Percentiles rank a stretch among this genome's conserved stretches.
Evolutionary conservation across 2,888 invertebrate genomes (phyloP).

Genomic region (Drosophila algonquin): DNA sequence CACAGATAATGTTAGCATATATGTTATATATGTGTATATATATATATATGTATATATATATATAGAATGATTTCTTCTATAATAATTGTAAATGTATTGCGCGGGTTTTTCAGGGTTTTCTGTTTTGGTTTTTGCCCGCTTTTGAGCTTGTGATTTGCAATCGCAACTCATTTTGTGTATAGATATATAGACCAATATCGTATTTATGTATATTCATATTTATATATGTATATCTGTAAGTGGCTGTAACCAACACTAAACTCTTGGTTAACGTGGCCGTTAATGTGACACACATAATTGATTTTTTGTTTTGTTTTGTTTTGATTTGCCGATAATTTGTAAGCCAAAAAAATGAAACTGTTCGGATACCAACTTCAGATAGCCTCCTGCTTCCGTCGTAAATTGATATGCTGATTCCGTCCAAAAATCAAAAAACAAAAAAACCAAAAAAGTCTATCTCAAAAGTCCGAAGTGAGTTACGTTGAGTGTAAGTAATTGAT

Average conservation of each 20-base stretch:
- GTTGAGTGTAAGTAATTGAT: conserved; percentile 47
- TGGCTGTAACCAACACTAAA: conserved; percentile 78
- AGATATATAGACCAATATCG: conserved; percentile 62
- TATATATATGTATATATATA: conserved; percentile 37
- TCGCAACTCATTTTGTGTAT: conserved; percentile 66
- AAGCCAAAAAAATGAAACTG: conserved; percentile 39
- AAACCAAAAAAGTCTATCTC: not conserved
- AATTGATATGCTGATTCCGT: conserved; percentile 84
- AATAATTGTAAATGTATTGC: conserved; percentile 59
- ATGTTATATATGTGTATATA: conserved; percentile 36
- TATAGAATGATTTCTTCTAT: conserved; percentile 44
- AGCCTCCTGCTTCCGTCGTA: conserved; percentile 63
- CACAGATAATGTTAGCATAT: conserved; percentile 52
- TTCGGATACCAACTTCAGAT: conserved; percentile 35
- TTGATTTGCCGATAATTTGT: conserved; percentile 27
- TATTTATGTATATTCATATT: conserved; percentile 53
- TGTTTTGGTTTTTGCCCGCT: conserved; percentile 72
- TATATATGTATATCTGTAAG: conserved; percentile 38
- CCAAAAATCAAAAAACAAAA: conserved; percentile 68
- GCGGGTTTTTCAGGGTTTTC: conserved; percentile 71
- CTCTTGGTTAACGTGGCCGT: conserved; percentile 73
- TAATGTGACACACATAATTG: conserved; percentile 60
- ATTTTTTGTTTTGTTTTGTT: conserved; percentile 30
- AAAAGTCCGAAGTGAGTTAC: not conserved
- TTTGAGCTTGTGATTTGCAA: conserved; percentile 72